Percentiles rank a stretch among this genome's conserved stretches.
phyloP scores from a whole-genome alignment of 1,140 invertebrate species.

The Frieseomelitta varia region DNA sequence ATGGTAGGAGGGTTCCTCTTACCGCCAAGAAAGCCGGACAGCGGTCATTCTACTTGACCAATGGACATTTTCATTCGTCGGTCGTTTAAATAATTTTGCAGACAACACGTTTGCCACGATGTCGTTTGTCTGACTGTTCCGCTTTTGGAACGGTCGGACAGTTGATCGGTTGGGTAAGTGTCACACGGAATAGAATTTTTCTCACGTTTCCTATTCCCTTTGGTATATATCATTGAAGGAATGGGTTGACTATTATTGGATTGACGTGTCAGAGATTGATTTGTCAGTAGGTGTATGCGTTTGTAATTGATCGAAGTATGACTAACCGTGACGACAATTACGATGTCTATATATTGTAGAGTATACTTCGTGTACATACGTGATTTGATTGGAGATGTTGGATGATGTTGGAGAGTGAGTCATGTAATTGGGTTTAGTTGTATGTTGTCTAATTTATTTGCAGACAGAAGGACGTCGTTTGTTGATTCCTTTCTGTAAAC shows the following conservation, averaged over 20 bases:
- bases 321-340: too few relatives aligned
- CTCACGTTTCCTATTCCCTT: background rate
- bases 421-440: background rate
- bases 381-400: background rate
- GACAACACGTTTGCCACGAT: background rate
- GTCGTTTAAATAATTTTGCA: background rate
- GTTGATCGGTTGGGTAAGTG: background rate
- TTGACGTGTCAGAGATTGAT: background rate
- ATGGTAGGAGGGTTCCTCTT: background rate
- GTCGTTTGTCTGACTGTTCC: background rate
- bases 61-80: background rate
- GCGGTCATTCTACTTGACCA: conserved; percentile 11
- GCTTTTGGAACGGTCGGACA: background rate
- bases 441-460: background rate
- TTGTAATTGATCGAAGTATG: background rate
- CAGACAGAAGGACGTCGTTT: background rate
- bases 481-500: too few relatives aligned
- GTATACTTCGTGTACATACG: background rate
- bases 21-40: conserved; percentile 15
- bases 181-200: background rate
- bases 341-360: background rate
- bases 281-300: background rate
- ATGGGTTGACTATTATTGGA: background rate
- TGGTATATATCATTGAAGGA: background rate
- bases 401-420: background rate